A percentile compares a stretch with the other conserved stretches of the same genome.
These are phyloP conservation scores for Columba guinea DNA, from an alignment of 2,797 vertebrate species.

Conservation along the genomic window DNA sequence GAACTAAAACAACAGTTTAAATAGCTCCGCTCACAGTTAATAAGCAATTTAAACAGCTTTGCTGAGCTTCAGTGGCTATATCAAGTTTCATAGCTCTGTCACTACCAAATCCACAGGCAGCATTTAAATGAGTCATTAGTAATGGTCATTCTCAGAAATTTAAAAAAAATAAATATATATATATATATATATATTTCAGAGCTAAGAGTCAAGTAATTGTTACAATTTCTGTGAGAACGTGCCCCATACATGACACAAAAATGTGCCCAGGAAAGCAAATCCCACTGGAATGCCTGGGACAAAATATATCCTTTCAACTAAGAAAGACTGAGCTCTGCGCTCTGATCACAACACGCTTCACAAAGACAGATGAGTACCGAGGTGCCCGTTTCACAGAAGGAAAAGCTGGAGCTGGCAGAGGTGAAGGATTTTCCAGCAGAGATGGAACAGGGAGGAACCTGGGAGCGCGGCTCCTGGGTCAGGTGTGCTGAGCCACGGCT, in stretches of 20 bases:
- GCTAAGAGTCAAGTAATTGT: not conserved
- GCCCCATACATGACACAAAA: not conserved
- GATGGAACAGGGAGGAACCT: not conserved
- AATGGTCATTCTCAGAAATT: not conserved
- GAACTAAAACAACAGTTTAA: slow-evolving; percentile 57
- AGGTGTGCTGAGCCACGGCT: not conserved
- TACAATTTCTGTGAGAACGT: not conserved
- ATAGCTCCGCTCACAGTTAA: slow-evolving; percentile 58
- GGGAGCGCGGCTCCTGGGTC: not conserved
- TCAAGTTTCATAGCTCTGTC: slow-evolving; percentile 61
- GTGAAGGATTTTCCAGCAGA: not conserved
- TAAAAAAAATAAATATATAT: not conserved
- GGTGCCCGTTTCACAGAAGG: not conserved
- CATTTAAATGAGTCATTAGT: slow-evolving; percentile 54
- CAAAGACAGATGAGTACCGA: not conserved
- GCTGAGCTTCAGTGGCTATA: slow-evolving; percentile 49
- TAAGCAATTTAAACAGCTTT: slow-evolving; percentile 68
- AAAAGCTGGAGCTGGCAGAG: not conserved
- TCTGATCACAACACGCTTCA: not conserved
- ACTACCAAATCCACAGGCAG: slow-evolving; percentile 54
- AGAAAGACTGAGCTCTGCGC: not conserved
- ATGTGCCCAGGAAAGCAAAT: not conserved
- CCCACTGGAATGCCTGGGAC: not conserved
- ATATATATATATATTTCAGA: not conserved
- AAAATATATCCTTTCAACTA: not conserved